phyloP scores from a whole-genome alignment of 2,797 vertebrate genomes.

The Hemibagrus guttatus region DNA sequence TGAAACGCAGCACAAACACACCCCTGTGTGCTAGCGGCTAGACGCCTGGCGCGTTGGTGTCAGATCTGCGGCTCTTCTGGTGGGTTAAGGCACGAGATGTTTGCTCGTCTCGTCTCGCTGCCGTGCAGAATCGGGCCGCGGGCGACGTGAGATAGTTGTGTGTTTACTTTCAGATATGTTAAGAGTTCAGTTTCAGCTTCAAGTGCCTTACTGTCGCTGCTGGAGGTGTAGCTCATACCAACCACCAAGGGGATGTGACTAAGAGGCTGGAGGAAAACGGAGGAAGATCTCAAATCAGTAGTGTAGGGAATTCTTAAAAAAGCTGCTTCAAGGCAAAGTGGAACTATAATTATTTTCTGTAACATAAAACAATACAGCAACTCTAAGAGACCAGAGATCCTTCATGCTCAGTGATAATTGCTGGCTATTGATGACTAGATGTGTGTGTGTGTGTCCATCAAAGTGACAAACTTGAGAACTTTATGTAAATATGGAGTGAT shows the following conservation, averaged over 20 bases:
- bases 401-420: too few species aligned
- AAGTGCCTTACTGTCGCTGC: slow-evolving; percentile 33
- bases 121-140: not conserved
- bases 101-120: slow-evolving; percentile 15
- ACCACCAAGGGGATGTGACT: not conserved
- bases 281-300: slow-evolving; percentile 13
- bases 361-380: too few species aligned
- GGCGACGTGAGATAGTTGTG: not conserved
- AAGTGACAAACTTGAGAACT: too few species aligned
- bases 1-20: slow-evolving; percentile 60
- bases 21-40: slow-evolving; percentile 59
- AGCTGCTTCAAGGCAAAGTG: not conserved
- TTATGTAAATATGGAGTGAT: too few species aligned
- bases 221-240: not conserved
- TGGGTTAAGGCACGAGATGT: slow-evolving; percentile 4
- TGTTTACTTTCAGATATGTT: not conserved
- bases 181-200: slow-evolving; percentile 7
- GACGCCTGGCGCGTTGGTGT: slow-evolving; percentile 58
- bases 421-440: too few species aligned
- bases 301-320: not conserved
- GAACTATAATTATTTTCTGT: not conserved
- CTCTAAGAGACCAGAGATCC: too few species aligned
- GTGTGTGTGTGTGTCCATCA: too few species aligned
- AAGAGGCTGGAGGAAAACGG: not conserved
- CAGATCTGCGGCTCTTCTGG: slow-evolving; percentile 57